A percentile compares a stretch with the other conserved stretches of the same genome.
Conservation (phyloP, 2,888 invertebrate genomes). For the Catocala nupta region DNA sequence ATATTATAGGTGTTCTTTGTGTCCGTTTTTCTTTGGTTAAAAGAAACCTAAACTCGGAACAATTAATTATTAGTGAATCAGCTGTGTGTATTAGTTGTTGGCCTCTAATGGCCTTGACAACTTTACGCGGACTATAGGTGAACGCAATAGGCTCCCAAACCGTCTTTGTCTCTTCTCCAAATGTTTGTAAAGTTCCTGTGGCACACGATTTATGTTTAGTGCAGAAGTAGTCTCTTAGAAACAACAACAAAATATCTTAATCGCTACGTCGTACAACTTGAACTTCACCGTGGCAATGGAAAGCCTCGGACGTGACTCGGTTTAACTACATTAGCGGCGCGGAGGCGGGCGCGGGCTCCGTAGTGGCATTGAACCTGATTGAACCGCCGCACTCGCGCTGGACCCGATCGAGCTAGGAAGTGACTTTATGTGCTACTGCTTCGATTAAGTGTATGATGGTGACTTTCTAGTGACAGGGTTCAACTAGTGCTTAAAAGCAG, state of each 20-base stretch:
- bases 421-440: slow-evolving; percentile 3
- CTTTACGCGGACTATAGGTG: too few species aligned
- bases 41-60: too few species aligned
- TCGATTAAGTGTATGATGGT: not conserved
- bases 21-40: too few species aligned
- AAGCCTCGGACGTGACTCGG: slow-evolving; percentile 63
- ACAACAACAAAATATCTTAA: not conserved
- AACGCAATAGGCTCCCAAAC: too few species aligned
- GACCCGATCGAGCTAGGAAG: slow-evolving; percentile 12
- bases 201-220: too few species aligned
- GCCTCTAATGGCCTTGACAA: too few species aligned
- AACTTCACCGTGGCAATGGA: slow-evolving; percentile 46
- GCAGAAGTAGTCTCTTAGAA: not conserved
- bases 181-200: not conserved
- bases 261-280: slow-evolving; percentile 41
- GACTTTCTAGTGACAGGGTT: not conserved
- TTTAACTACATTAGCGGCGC: slow-evolving; percentile 55
- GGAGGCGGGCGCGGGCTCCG: slow-evolving; percentile 30
- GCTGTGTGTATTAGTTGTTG: too few species aligned
- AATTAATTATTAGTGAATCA: too few species aligned
- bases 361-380: slow-evolving; percentile 59
- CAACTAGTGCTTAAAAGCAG: not conserved
- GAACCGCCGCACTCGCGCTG: not conserved
- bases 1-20: too few species aligned
- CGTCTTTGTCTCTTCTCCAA: too few species aligned